Evolutionary conservation across 2,113 vertebrate species (phyloP), one percentile per base, ranked within the genome.

Genomic region (Muscicapa adusta): DNA sequence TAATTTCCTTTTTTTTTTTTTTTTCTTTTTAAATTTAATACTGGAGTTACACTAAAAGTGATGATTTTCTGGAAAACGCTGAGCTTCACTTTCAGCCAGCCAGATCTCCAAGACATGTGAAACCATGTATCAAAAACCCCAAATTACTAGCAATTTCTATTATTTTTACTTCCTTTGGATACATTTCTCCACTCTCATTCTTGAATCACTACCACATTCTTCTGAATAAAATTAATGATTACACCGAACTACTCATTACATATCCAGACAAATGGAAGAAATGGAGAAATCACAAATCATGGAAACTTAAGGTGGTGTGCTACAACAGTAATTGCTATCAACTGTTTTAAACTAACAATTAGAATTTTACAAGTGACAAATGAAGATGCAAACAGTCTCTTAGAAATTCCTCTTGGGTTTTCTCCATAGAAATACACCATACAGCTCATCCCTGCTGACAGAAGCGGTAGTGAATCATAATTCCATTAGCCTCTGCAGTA

Each of bases 101-200:
- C 53, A 68, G 26, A 45, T 61, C 65, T 36, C n/a, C 14, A 70
- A 57, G 13, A 68, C 9, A 53, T 10, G 17, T 54, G 51, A 84
- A 89, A 89, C 23, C 18, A 43, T 10, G 12, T 15, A 57, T 26
- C 43, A 63, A 63, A 75, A 62, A 1, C 7, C 2, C 4, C 51
- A 63, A 92, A 90, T 65, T 70, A 61, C 28, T 28, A 94, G 22
- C 15, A 57, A 76, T 72, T 86, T 68, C 45, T 89, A 47, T 66
- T 66, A 88, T 54, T 91, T 70, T 87, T 4, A 76, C 29, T 83
- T 84, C 43, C 61, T 88, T 50, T 9, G 18, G 62, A 66, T 45
- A 42, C 3, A 31, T 50, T 91, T 71, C 38, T 66, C 67, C 14
- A 33, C 26, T 73, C 20, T 18, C 26, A 19, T 31, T 73, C 51